Evolutionary conservation across 2,797 vertebrate species (phyloP), one percentile per base, ranked within the genome.

Genomic region (Schizothorax lantsangensis): DNA sequence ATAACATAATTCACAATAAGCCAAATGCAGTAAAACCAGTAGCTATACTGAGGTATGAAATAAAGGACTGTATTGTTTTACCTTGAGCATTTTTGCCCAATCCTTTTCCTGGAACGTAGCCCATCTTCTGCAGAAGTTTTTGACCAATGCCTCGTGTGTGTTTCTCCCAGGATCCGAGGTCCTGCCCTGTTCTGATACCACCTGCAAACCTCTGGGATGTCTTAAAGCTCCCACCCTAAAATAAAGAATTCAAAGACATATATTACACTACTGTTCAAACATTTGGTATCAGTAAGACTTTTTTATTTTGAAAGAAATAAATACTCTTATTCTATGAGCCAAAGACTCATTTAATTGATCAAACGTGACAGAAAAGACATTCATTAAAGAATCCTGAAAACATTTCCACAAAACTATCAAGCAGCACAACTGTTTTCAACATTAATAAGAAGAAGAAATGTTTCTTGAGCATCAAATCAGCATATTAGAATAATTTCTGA

Each of bases 21-120:
- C 10, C 45, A 30, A 52, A 75, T 14, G 52, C 38, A 49, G 21
- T 14, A 43, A 15, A 57, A 26, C 19, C 49, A 68, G 47, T 21
- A 43, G 40, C 9, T 43, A 47, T 23, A 49, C 19, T 74, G 30
- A n/a, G 17, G 11, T 57, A 72, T n/a, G 30, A 36, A 57, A 38
- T 21, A 5, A 49, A 59, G 68, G 2, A 47, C 15, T 43, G 12
- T 81, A 19, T 33, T 52, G 47, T 23, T 30, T n/a, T 79, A 99
- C 98, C 98, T 96, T 99, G 98, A n/a, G 98, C 97, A 0, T 99
- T 99, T 92, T 99, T 99, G 71, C 98, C 98, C 0, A 99, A 94
- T 36, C 98, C 98, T 94, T 95, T 96, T 45, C 98, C 98, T 0
- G 96, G 97, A 30, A 98, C 96, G 0, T 99, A 99, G 36, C 98